These are phyloP conservation scores for Heliconius himera DNA, from an alignment of 1,140 invertebrate genomes.

Conservation along the genomic window DNA sequence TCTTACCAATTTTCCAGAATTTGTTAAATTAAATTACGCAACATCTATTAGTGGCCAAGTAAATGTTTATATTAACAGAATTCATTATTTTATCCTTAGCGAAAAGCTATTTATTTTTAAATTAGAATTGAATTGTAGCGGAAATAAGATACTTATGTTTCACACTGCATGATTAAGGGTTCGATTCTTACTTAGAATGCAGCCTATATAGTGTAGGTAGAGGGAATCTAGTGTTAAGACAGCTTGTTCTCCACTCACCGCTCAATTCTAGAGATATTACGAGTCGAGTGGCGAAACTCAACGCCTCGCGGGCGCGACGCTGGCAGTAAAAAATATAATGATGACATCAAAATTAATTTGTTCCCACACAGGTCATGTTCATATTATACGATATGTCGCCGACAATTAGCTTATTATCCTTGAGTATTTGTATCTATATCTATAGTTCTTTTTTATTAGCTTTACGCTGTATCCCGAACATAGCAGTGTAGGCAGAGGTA, in stretches of 20 bases:
- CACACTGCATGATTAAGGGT: not conserved
- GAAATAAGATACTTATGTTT: not conserved
- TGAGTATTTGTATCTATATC: not conserved
- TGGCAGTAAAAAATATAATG: not conserved
- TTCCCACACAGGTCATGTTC: not conserved
- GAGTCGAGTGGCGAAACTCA: too few species aligned
- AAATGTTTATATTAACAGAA: not conserved
- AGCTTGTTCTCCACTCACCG: too few species aligned
- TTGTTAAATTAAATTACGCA: not conserved
- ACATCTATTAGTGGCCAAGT: not conserved
- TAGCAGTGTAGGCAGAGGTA: too few species aligned
- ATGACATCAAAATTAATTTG: conserved; percentile 12
- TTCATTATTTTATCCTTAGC: not conserved
- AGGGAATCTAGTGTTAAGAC: too few species aligned
- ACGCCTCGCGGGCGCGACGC: too few species aligned
- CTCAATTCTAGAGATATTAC: too few species aligned
- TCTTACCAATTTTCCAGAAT: not conserved
- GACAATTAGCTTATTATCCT: not conserved
- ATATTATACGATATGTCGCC: not conserved
- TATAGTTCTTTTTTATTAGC: too few species aligned
- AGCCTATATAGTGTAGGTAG: too few species aligned
- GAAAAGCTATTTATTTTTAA: not conserved
- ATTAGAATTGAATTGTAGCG: not conserved
- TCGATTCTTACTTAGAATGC: not conserved
- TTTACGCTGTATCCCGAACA: too few species aligned